A percentile compares a stretch with the other conserved stretches of the same genome.
Conservation (phyloP, 2,113 vertebrate genomes). For the Ictalurus furcatus region DNA sequence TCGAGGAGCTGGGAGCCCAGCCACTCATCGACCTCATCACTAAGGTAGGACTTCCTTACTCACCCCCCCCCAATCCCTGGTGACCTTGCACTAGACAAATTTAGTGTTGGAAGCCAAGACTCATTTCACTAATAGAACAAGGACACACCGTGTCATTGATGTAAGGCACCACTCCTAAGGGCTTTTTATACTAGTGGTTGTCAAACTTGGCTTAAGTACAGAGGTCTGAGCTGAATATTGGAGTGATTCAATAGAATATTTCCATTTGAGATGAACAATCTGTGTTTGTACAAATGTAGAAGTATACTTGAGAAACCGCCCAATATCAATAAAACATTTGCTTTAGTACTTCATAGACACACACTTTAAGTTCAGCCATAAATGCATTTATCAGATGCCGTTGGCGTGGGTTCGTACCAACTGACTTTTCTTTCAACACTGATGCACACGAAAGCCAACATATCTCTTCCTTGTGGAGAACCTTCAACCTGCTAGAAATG, state of each 20-base stretch:
- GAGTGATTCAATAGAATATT: background rate
- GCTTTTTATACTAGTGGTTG: background rate
- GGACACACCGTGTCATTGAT: background rate
- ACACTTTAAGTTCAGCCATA: background rate
- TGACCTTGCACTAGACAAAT: background rate
- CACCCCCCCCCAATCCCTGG: too few relatives aligned
- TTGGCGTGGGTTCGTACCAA: background rate
- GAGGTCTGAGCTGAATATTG: background rate
- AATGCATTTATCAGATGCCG: background rate
- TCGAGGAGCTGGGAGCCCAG: constrained; percentile 90
- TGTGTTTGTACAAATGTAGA: background rate
- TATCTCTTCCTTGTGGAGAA: background rate
- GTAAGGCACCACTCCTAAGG: background rate
- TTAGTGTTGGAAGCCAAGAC: background rate
- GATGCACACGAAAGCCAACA: background rate
- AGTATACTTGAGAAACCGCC: background rate
- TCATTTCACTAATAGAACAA: background rate
- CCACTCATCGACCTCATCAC: constrained; percentile 89
- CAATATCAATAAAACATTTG: background rate
- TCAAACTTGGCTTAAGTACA: background rate
- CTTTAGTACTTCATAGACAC: background rate
- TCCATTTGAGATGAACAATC: background rate
- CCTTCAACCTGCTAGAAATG: background rate
- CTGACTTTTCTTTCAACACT: background rate
- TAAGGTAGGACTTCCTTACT: constrained; percentile 78